phyloP scores from a whole-genome alignment of 2,797 vertebrate genomes.

The Molossus alvarezi region DNA sequence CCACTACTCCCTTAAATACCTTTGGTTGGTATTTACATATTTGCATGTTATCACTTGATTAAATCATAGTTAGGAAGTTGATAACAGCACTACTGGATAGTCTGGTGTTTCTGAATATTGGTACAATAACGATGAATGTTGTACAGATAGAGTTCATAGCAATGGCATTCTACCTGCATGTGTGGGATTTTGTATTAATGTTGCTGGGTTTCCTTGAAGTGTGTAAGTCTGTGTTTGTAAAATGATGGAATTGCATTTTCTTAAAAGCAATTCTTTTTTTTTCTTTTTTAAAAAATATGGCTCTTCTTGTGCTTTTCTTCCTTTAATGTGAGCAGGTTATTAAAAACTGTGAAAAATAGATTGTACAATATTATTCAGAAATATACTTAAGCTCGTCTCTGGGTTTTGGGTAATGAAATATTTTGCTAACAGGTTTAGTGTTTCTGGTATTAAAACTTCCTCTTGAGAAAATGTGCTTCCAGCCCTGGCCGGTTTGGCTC shows the following conservation, averaged over 20 bases:
- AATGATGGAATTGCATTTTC: not conserved
- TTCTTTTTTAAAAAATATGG: not conserved
- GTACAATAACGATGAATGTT: not conserved
- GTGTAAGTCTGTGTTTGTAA: not conserved
- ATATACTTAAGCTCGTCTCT: not conserved
- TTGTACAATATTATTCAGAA: not conserved
- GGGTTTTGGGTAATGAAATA: not conserved
- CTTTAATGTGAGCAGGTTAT: not conserved
- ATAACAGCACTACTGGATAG: not conserved
- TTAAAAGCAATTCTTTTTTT: not conserved
- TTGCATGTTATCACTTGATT: not conserved
- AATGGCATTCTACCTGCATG: not conserved
- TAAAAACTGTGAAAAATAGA: not conserved
- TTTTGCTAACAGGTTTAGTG: not conserved
- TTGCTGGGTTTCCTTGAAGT: not conserved
- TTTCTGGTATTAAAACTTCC: not conserved
- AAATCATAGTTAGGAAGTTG: not conserved
- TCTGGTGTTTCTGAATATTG: not conserved
- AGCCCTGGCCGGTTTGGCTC: not conserved
- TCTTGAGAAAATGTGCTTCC: not conserved
- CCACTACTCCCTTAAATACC: not conserved
- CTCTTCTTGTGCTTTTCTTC: not conserved
- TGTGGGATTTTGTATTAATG: too few relatives aligned
- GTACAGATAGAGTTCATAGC: not conserved
- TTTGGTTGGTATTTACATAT: not conserved